Percentiles rank a stretch among this genome's conserved stretches.
Conservation (phyloP, 2,113 vertebrate genomes). For the Leiothrix lutea region DNA sequence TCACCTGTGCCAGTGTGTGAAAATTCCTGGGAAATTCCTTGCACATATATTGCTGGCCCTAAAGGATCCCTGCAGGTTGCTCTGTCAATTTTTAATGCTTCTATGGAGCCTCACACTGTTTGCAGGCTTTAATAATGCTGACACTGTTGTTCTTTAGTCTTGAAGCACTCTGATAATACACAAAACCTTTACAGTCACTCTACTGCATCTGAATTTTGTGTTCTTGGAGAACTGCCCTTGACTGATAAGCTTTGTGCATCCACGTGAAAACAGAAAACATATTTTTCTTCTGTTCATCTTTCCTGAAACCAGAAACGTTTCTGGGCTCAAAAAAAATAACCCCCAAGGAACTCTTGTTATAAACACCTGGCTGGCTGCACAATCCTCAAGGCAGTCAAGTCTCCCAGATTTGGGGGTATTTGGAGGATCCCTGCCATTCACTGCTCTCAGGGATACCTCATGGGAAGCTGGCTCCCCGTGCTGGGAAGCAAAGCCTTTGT, state of each 20-base stretch:
- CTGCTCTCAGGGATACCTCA: background rate
- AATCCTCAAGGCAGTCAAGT: background rate
- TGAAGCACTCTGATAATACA: background rate
- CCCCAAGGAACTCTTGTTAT: background rate
- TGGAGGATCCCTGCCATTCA: background rate
- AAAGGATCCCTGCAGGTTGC: background rate
- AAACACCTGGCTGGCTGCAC: background rate
- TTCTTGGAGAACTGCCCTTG: background rate
- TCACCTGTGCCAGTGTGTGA: background rate
- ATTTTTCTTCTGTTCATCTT: background rate
- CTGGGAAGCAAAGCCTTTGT: background rate
- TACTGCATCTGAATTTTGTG: background rate
- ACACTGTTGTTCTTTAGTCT: background rate
- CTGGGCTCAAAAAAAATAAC: background rate
- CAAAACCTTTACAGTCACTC: background rate
- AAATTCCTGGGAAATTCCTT: background rate
- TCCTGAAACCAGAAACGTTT: background rate
- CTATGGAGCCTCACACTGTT: background rate
- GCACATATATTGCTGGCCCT: fast-evolving
- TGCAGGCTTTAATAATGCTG: background rate
- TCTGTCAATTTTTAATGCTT: background rate
- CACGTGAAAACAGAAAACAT: fast-evolving
- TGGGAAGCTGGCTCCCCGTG: fast-evolving
- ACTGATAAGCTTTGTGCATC: background rate
- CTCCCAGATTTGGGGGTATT: background rate